Evolutionary conservation across 2,113 vertebrate genomes (phyloP).

Genomic region (Myxocyprinus asiaticus): DNA sequence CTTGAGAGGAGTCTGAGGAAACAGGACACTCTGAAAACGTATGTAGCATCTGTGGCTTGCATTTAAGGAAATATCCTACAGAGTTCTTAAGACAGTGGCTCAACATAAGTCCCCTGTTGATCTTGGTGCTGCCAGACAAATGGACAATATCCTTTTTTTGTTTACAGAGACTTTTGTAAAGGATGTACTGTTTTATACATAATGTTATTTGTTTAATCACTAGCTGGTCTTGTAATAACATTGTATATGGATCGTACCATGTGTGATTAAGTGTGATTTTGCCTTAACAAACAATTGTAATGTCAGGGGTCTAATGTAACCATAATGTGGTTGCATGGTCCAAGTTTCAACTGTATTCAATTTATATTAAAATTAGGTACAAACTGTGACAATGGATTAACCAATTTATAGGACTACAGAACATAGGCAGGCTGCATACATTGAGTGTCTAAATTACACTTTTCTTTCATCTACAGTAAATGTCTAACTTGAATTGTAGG

Average conservation of each 20-base stretch:
- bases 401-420: neutral
- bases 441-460: neutral
- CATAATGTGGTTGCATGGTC: constrained; percentile 50
- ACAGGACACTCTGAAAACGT: constrained; percentile 40
- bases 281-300: constrained; percentile 9
- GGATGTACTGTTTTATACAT: constrained; percentile 54
- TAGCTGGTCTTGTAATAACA: constrained; percentile 33
- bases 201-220: constrained; percentile 40
- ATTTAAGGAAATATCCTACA: constrained; percentile 49
- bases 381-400: neutral
- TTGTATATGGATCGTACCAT: constrained; percentile 3
- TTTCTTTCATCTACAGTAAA: neutral
- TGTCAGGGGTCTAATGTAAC: constrained; percentile 38
- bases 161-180: constrained; percentile 73
- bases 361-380: too few relatives aligned
- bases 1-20: neutral
- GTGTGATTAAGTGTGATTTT: neutral
- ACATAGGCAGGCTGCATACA: neutral
- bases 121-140: constrained; percentile 40
- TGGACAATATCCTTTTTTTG: constrained; percentile 46
- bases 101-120: constrained; percentile 34
- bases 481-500: constrained; percentile 1
- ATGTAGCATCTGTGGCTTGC: constrained; percentile 34
- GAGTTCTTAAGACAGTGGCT: constrained; percentile 39
- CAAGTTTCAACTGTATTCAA: neutral